Conservation (phyloP, 2,797 vertebrate species). For the Simalia tracyae region DNA sequence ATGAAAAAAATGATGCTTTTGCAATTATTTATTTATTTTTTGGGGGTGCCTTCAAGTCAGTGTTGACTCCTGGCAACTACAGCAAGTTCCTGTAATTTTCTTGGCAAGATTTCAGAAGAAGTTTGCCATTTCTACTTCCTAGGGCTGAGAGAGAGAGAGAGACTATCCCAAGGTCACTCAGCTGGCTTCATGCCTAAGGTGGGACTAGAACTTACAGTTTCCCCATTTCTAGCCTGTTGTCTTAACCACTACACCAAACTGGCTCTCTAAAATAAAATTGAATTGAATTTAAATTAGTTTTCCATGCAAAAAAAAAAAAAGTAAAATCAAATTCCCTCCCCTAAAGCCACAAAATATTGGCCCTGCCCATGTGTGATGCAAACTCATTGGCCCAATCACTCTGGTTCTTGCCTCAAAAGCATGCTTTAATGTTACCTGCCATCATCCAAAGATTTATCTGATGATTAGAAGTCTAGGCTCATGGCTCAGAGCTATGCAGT, state of each 20-base stretch:
- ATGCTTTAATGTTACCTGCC: background rate
- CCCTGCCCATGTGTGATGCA: background rate
- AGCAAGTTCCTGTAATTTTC: background rate
- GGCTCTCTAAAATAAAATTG: background rate
- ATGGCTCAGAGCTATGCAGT: background rate
- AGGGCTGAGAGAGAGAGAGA: background rate
- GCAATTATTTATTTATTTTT: background rate
- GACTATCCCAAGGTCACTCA: background rate
- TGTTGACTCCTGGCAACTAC: background rate
- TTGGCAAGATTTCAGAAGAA: background rate
- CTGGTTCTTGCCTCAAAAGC: background rate
- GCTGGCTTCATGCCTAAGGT: background rate
- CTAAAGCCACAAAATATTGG: background rate
- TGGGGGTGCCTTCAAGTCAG: too few species aligned
- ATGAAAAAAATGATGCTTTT: background rate
- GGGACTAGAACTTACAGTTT: background rate
- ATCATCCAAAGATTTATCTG: background rate
- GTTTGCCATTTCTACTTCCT: background rate
- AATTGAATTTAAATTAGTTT: background rate
- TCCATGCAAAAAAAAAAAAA: background rate
- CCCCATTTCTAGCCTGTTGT: background rate
- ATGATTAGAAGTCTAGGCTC: background rate
- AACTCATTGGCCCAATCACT: background rate
- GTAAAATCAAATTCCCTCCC: background rate
- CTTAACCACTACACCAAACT: background rate